Base-by-base conservation (phyloP, 2,888 invertebrate genomes). In the Callyntrura guangdongensis region DNA sequence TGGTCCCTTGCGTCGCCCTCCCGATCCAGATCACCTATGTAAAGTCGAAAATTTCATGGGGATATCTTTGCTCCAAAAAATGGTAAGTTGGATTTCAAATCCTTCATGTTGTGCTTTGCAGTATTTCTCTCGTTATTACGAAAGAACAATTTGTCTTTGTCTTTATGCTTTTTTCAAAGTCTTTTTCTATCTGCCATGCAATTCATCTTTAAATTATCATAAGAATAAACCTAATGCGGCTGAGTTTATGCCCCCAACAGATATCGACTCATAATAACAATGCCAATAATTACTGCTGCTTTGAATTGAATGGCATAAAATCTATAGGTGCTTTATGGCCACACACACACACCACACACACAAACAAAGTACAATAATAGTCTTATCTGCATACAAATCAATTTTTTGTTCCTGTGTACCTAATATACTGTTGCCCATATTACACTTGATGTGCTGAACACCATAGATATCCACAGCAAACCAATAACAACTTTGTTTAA, bases 51-150 rank as follows among this genome's bases (percentile, higher is more conserved):
- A 25, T 64, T 64, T 64, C n/a, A 14, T 69, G 25, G n/a, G 27
- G 69, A 69, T 8, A 69, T 69, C 3, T 47, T 77, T 12, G 12
- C 22, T n/a, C 47, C 74, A 77, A 25, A 77, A 77, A 77, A 77
- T 77, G 74, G 74, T 77, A 77, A 77, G 74, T 17, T 12, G 0
- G n/a, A 27, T 69, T 69, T 69, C 3, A 27, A 27, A 61, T 3
- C 8, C 8, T 17, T 20, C 17, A 61, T 20, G 3, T 17, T 61
- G 2, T 61, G 5, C 61, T 17, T 1, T 17, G 9, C n/a, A 53
- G 1, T n/a, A 53, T 14, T 53, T 61, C 17, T 4, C n/a, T 17
- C 8, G 61, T n/a, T 9, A 14, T 20, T 12, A n/a, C n/a, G 5
- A 2, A 61, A 61, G 61, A 64, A 25, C 64, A 25, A 4, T 36